Evolutionary conservation across 1,140 invertebrate species (phyloP), one percentile per base, ranked within the genome.

Genomic region (Bombus superbus): DNA sequence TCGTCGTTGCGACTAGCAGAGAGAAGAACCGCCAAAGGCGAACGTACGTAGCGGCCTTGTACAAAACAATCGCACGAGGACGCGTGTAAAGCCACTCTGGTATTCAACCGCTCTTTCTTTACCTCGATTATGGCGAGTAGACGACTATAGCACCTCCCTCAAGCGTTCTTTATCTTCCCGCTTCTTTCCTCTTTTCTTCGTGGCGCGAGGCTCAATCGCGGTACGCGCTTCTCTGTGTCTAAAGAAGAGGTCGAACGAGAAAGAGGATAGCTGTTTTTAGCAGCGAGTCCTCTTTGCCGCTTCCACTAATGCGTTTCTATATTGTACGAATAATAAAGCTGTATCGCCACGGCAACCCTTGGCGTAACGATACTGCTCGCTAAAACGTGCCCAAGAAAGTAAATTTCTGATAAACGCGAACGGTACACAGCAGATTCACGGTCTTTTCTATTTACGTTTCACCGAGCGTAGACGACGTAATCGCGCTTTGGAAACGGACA

Each of bases 301-400:
- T 86, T 72, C 77, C 85, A 72, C 66, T 89, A 89, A 89, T 89
- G 77, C 77, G 72, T 81, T 81, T 81, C 89, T 83, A 83, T 78
- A 86, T 86, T 77, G 88, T 73, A 40, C 72, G 64, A 83, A 74
- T 90, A 89, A 90, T 84, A 84, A 90, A 86, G 76, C 62, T 42
- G 57, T 38, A 76, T 71, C 38, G 42, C 69, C 82, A 64, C 66
- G 72, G 80, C 86, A 89, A 89, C 68, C 80, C 80, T 88, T 68
- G 64, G 47, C 25, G 66, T 86, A 79, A 86, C 77, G 72, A 86
- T 83, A 86, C 66, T 57, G 85, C 59, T 40, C 8, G 47, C n/a
- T 40, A 42, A 84, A 87, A 88, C 73, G 68, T 72, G 72, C 42
- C 35, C 59, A 42, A 32, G 59, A 28, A 66, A 78, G 18, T 66